Conservation (phyloP, 2,888 invertebrate species). For the Pemphredon lugubris region DNA sequence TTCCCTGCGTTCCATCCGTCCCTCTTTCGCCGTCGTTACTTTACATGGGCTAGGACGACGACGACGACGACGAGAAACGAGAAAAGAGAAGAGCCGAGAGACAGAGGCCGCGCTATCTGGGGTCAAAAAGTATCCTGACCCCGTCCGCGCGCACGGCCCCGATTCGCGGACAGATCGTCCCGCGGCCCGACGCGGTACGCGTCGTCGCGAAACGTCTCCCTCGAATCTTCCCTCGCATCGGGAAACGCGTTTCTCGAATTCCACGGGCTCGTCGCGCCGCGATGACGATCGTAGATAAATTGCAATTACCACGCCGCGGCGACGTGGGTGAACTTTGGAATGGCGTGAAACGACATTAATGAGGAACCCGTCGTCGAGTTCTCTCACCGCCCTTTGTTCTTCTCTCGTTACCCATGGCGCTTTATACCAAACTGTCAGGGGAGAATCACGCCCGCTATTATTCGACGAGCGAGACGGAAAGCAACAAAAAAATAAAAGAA, state of each 20-base stretch:
- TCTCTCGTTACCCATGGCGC: too few relatives aligned
- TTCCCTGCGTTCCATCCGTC: neutral
- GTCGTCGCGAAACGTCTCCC: conserved; percentile 29
- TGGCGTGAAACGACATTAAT: neutral
- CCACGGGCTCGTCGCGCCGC: conserved; percentile 1
- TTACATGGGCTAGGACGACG: too few relatives aligned
- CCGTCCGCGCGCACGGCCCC: conserved; percentile 25
- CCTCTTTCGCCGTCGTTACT: neutral
- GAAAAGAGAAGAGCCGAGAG: conserved; percentile 2
- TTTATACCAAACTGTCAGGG: too few relatives aligned
- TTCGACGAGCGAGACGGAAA: too few relatives aligned
- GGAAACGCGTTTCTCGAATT: conserved; percentile 32
- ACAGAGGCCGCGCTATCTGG: conserved; percentile 39
- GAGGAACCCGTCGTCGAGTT: neutral
- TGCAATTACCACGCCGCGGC: conserved; percentile 15
- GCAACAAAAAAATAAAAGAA: too few relatives aligned
- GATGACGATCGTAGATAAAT: conserved; percentile 28
- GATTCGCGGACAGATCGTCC: conserved; percentile 26
- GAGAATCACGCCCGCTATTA: too few relatives aligned
- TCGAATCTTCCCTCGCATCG: neutral
- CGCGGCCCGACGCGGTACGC: conserved; percentile 12
- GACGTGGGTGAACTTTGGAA: neutral
- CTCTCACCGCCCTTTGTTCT: too few relatives aligned
- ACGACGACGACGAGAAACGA: conserved; percentile 12
- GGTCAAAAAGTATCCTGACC: conserved; percentile 53